Evolutionary conservation across 30 jellyfish, hydroid and myxozoan genomes (phyloP).

Genomic region (Mastigias papua): DNA sequence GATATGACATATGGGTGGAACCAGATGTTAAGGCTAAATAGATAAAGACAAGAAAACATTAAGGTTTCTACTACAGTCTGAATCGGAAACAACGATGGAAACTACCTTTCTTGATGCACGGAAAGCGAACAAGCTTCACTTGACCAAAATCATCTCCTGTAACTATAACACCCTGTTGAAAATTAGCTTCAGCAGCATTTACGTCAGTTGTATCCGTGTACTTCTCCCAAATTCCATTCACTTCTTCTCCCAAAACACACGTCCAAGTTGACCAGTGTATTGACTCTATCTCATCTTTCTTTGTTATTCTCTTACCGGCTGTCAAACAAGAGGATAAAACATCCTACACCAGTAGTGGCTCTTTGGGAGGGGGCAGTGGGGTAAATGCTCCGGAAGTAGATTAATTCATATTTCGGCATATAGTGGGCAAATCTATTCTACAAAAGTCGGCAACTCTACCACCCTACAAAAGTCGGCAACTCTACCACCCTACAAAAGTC

Average conservation of each 20-base stretch:
- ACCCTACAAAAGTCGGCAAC: too few species aligned
- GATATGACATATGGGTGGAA: too few species aligned
- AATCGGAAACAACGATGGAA: background rate
- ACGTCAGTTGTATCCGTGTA: slow-evolving; percentile 90
- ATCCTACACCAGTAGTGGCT: background rate
- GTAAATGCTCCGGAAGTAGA: too few species aligned
- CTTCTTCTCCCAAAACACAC: slow-evolving; percentile 90
- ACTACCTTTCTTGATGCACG: slow-evolving; percentile 91
- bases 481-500: too few species aligned
- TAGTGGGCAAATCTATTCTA: too few species aligned
- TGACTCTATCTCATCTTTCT: slow-evolving; percentile 82
- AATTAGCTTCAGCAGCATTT: slow-evolving; percentile 91
- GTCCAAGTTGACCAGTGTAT: slow-evolving; percentile 96
- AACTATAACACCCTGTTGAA: slow-evolving; percentile 85
- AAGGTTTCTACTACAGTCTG: background rate
- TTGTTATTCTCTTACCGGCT: slow-evolving; percentile 84
- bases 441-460: too few species aligned
- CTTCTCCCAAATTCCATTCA: slow-evolving; percentile 96
- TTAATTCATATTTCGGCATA: too few species aligned
- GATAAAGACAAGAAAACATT: background rate
- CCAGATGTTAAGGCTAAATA: too few species aligned
- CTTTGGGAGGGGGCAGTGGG: too few species aligned
- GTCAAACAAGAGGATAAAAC: background rate
- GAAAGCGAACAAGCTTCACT: slow-evolving; percentile 85
- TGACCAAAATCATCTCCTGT: slow-evolving; percentile 96